Base-by-base conservation (phyloP, 2,797 vertebrate species). In the Galagoides demidoff region DNA sequence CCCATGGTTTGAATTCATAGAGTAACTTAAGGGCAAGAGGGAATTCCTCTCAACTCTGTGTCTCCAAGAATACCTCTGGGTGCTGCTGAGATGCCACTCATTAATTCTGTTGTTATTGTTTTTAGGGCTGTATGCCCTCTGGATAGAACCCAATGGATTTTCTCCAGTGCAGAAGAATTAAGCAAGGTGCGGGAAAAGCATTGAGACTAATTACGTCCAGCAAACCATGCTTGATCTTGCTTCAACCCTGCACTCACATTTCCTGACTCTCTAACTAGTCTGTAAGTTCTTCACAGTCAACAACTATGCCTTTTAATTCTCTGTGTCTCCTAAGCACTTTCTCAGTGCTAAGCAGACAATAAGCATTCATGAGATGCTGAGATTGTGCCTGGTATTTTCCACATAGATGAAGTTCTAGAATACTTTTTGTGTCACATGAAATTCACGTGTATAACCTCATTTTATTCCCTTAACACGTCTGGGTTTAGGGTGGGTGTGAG, bases 91-190 rank as follows among this genome's bases (percentile, higher is more conserved):
- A 86, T 95, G 82, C 79, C 81, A 66, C 79, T 89, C 78, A 16
- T 39, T 43, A 19, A 6, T 74, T 79, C 89, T 86, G 14, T 96
- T 96, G 83, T 89, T 87, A 45, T 61, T 98, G 95, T 89, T 84
- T 95, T 79, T 73, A 74, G 92, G 92, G 25, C 92, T 71, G 12
- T 43, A 55, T 96, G 61, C 84, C 92, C 90, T 82, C 79, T 93
- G 81, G 64, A 90, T 88, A 96, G 93, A 97, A 95, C 57, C 78
- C 95, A 85, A 64, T 95, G 79, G 86, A 43, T 39, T 96, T 95
- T 89, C 95, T 70, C 92, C 76, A 97, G 85, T 96, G 86, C 57
- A 13, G 22, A 95, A 96, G 92, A 96, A 96, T 97, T 91, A 96
- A 95, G 71, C 34, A 63, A 96, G 71, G 74, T 68, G 39, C 74